These are phyloP conservation scores for Protonemura montana DNA, from an alignment of 2,888 invertebrate genomes.

Conservation along the genomic window DNA sequence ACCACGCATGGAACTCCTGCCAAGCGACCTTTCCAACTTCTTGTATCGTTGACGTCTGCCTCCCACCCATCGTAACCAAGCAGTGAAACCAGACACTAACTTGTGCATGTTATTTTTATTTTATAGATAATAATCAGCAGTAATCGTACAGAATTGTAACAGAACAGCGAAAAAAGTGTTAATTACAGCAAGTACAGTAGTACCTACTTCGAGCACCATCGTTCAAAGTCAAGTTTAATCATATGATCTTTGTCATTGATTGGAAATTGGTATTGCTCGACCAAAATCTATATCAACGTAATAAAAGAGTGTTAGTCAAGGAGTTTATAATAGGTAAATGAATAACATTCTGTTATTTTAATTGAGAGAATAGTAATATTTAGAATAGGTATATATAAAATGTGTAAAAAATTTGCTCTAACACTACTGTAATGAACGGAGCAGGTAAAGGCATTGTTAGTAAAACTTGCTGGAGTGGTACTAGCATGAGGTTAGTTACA, in stretches of 20 bases:
- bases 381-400: constrained; percentile 37
- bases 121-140: not conserved
- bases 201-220: constrained; percentile 32
- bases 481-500: constrained; percentile 44
- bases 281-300: no score
- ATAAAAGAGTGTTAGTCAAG: not conserved
- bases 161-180: not conserved
- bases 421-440: constrained; percentile 17
- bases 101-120: not conserved
- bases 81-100: no score
- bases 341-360: constrained; percentile 1
- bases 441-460: constrained; percentile 26
- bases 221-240: not conserved
- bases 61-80: no score
- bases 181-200: constrained; percentile 29
- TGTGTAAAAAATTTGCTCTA: constrained; percentile 34
- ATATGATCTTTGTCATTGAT: not conserved
- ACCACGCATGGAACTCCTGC: no score
- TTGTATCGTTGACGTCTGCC: no score
- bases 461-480: constrained; percentile 23
- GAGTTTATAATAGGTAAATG: not conserved
- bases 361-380: not conserved
- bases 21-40: no score
- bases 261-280: not conserved
- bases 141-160: not conserved